These are phyloP conservation scores for Onthophagus sagittarius DNA, from an alignment of 2,888 invertebrate genomes.

Conservation along the genomic window DNA sequence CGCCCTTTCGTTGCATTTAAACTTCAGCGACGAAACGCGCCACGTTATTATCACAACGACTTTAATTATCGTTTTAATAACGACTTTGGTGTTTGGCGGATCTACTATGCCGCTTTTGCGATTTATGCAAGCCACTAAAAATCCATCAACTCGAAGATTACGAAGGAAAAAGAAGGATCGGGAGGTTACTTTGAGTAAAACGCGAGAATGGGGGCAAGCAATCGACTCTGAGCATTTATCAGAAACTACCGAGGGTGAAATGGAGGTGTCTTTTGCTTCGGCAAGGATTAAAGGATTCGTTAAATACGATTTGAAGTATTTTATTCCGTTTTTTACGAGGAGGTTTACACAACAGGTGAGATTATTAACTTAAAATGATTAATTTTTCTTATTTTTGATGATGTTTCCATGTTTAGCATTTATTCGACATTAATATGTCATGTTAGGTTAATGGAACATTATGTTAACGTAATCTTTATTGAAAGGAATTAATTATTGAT, in stretches of 20 bases:
- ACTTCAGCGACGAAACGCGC: constrained; percentile 89
- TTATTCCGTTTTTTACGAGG: constrained; percentile 94
- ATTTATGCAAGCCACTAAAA: constrained; percentile 71
- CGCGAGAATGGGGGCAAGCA: constrained; percentile 95
- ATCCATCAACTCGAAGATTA: constrained; percentile 54
- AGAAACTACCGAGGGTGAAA: constrained; percentile 88
- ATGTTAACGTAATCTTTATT: too few relatives aligned
- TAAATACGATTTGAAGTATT: constrained; percentile 86
- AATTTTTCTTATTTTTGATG: constrained; percentile 53
- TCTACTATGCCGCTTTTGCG: constrained; percentile 97
- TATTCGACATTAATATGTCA: neutral
- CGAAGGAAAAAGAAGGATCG: constrained; percentile 57
- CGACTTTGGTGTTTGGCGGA: constrained; percentile 92
- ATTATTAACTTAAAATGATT: constrained; percentile 1
- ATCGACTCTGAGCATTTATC: constrained; percentile 92
- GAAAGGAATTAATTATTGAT: too few relatives aligned
- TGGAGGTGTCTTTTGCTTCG: constrained; percentile 83
- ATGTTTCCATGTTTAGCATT: too few relatives aligned
- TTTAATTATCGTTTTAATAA: constrained; percentile 94
- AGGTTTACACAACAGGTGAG: constrained; percentile 88
- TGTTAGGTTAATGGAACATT: neutral
- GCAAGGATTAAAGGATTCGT: constrained; percentile 83
- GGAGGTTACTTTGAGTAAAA: constrained; percentile 93
- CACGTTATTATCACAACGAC: constrained; percentile 97
- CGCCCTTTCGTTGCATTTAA: constrained; percentile 92